Base-by-base conservation (phyloP, 2,113 vertebrate species). In the Marmota monax region DNA sequence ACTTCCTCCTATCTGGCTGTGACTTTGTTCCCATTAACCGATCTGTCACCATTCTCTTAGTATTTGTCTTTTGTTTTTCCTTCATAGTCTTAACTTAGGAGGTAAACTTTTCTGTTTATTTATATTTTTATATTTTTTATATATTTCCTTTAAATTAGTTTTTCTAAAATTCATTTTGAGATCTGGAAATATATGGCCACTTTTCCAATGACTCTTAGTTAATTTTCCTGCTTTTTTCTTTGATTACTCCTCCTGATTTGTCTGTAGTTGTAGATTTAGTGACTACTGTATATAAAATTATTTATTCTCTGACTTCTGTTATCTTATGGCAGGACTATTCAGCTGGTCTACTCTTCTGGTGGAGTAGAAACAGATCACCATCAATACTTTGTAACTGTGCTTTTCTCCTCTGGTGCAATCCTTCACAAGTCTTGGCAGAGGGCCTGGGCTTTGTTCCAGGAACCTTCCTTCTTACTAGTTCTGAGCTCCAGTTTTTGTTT, bases 141-240 rank as follows among this genome's bases (percentile, higher is more conserved):
- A 4, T 22, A 37, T 77, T 92, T 86, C 48, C 67, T 86, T 72
- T 23, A 67, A 0, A 56, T 69, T 79, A 6, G 10, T 0, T 76
- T 76, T 56, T 72, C 85, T 65, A 58, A 79, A 96, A 83, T 70
- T 65, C 22, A 37, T 85, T 79, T 45, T 86, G 34, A 85, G 77
- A 83, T 58, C 1, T 22, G 4, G 14, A 88, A 14, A 45, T 12
- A 73, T 13, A 32, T 85, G 45, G 7, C 65, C 56, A 48, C 1
- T 5, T 39, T 92, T 82, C 37, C 29, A 67, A 61, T 74, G 48
- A 77, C 2, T 70, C 94, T 56, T 76, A 67, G 4, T 61, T 77
- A 7, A 58, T 53, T 91, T 86, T 63, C n/a, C 23, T 65, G 4
- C 0, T 51, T 65, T 92, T 77, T 77, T 82, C 10, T 27, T 86